phyloP scores from a whole-genome alignment of 2,888 invertebrate genomes.

The Lepas anatifera region DNA sequence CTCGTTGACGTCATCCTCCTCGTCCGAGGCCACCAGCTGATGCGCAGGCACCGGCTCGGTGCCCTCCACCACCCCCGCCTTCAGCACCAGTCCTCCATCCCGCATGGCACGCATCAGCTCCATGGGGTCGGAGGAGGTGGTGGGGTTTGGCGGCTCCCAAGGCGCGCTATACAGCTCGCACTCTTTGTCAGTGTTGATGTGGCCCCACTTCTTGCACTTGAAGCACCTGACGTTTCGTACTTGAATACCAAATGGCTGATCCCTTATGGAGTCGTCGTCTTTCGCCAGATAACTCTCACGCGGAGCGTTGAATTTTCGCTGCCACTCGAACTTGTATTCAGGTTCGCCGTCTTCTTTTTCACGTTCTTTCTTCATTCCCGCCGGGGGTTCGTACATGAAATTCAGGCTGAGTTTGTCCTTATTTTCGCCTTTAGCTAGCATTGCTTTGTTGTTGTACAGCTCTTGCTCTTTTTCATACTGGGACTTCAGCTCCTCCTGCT shows the following conservation, averaged over 20 bases:
- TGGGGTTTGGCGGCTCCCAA: constrained; percentile 17
- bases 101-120: constrained; percentile 78
- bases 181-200: constrained; percentile 84
- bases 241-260: constrained; percentile 97
- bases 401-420: constrained; percentile 96
- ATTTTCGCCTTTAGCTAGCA: constrained; percentile 86
- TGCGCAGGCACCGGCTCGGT: constrained; percentile 9
- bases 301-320: constrained; percentile 96
- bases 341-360: constrained; percentile 87
- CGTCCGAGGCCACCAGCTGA: constrained; percentile 28
- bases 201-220: constrained; percentile 99
- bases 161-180: constrained; percentile 62
- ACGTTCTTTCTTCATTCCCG: constrained; percentile 83
- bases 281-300: constrained; percentile 71
- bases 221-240: constrained; percentile 96
- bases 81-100: constrained; percentile 79
- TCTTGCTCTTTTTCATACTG: constrained; percentile 99
- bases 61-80: constrained; percentile 45
- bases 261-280: constrained; percentile 91
- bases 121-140: constrained; percentile 46
- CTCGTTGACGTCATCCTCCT: constrained; percentile 41
- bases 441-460: constrained; percentile 89
- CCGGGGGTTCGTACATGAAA: constrained; percentile 99
- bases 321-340: constrained; percentile 99
- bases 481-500: constrained; percentile 88